Evolutionary conservation across 2,113 vertebrate genomes (phyloP), one percentile per base, ranked within the genome.

Genomic region (Argyrosomus japonicus): DNA sequence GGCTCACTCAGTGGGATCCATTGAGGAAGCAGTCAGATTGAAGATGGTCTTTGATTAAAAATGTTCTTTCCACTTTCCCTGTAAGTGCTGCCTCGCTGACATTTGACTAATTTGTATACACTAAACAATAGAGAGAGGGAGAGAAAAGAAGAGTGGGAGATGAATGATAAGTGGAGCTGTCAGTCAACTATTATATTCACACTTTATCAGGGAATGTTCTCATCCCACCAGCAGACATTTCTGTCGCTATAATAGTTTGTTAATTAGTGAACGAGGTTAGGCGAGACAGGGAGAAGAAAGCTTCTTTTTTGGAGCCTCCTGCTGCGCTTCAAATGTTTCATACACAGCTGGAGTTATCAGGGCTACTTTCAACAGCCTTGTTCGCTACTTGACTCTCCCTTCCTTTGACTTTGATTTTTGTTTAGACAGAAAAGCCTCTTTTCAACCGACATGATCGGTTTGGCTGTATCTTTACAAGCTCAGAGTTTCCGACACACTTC

Each of bases 271-370:
- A 13, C 0, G 0, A 63, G 79, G 69, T 36, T 21, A n/a, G 36
- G 27, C 0, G 7, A 83, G 64, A 82, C 54, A 1, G 10, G 25
- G 32, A 81, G 72, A 87, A 81, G 65, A 79, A 73, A 74, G 64
- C 4, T 12, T 86, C 32, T 57, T 77, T 8, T 73, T 70, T 51
- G 54, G 5, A 6, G 29, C 57, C 27, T 51, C 78, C 81, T 56
- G 81, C 83, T 77, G 85, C 1, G 81, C 76, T 36, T 64, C 53
- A 29, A 43, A 53, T 60, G 57, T 77, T 69, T 74, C 75, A 80
- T 76, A 2, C 83, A 25, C 90, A 85, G 87, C 81, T 73, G 87
- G 77, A 85, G 50, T 43, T 32, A 61, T 57, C 77, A 17, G 25
- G 47, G 68, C 64, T n/a, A 51, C 77, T 75, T 74, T 81, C 48